phyloP scores from a whole-genome alignment of 1,140 invertebrate species.

The Drosophila melanica region DNA sequence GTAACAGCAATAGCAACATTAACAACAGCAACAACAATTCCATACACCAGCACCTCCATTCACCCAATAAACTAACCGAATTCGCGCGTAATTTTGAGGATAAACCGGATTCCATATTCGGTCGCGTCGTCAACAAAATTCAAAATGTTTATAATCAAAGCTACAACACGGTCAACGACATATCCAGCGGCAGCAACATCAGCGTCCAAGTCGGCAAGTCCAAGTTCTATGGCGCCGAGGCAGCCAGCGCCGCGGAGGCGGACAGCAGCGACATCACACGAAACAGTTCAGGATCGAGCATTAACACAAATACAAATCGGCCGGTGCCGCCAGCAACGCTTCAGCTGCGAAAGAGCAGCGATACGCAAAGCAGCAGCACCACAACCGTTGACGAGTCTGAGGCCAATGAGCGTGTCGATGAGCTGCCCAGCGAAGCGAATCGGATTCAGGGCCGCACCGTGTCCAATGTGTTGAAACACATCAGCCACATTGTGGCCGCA shows the following conservation, averaged over 20 bases:
- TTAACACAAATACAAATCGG: constrained; percentile 18
- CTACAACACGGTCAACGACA: constrained; percentile 83
- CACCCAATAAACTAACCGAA: constrained; percentile 89
- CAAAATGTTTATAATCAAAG: constrained; percentile 83
- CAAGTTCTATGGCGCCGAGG: constrained; percentile 56
- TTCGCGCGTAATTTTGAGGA: constrained; percentile 87
- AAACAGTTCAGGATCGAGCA: constrained; percentile 28
- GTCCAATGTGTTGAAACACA: constrained; percentile 91
- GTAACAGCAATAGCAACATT: constrained; percentile 19
- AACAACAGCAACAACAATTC: constrained; percentile 51
- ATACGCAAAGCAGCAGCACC: constrained; percentile 35
- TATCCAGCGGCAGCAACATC: constrained; percentile 60
- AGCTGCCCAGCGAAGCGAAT: constrained; percentile 81
- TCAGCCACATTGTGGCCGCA: constrained; percentile 90
- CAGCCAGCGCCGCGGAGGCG: constrained; percentile 20
- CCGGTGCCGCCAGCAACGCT: constrained; percentile 60
- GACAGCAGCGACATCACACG: constrained; percentile 17
- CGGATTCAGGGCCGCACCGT: constrained; percentile 90
- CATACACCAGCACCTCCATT: constrained; percentile 88
- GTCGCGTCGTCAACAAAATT: constrained; percentile 82
- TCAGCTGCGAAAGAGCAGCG: constrained; percentile 44
- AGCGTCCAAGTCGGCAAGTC: constrained; percentile 68
- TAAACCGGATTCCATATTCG: constrained; percentile 75
- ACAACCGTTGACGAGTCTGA: constrained; percentile 53
- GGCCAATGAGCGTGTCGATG: constrained; percentile 50